A percentile compares a stretch with the other conserved stretches of the same genome.
Evolutionary conservation across 2,797 vertebrate genomes (phyloP).

Genomic region (Aythya fuligula): DNA sequence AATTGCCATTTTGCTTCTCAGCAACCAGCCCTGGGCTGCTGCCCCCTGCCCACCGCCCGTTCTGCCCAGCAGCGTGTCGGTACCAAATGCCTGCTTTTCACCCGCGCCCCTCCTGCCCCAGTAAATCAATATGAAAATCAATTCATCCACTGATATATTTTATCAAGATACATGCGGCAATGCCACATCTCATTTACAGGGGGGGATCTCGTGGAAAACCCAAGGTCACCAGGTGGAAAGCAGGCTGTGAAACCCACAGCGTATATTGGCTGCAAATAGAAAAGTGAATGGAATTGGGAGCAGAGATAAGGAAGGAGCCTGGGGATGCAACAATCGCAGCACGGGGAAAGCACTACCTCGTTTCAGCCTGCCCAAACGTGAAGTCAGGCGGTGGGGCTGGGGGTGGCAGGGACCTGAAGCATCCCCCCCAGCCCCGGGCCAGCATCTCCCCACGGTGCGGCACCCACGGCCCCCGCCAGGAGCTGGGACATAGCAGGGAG

Average conservation of each 20-base stretch:
- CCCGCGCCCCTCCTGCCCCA: not conserved
- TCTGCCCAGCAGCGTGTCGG: not conserved
- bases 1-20: not conserved
- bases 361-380: conserved; percentile 46
- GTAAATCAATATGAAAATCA: conserved; percentile 69
- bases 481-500: not conserved
- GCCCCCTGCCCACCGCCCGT: no score
- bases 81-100: conserved; percentile 19
- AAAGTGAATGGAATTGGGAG: conserved; percentile 65
- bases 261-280: conserved; percentile 60
- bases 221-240: conserved; percentile 69
- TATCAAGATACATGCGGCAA: conserved; percentile 62
- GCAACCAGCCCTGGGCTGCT: not conserved
- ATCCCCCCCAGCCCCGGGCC: not conserved
- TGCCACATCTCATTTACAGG: conserved; percentile 68
- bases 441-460: not conserved
- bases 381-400: not conserved
- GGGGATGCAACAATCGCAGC: conserved; percentile 59
- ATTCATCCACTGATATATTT: conserved; percentile 69
- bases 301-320: conserved; percentile 44
- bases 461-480: not conserved
- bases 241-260: not conserved
- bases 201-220: not conserved
- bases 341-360: not conserved
- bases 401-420: not conserved